Percentiles rank a stretch among this genome's conserved stretches.
These are phyloP conservation scores for Mizuhopecten yessoensis DNA, from an alignment of 1,140 invertebrate genomes.

Conservation along the genomic window DNA sequence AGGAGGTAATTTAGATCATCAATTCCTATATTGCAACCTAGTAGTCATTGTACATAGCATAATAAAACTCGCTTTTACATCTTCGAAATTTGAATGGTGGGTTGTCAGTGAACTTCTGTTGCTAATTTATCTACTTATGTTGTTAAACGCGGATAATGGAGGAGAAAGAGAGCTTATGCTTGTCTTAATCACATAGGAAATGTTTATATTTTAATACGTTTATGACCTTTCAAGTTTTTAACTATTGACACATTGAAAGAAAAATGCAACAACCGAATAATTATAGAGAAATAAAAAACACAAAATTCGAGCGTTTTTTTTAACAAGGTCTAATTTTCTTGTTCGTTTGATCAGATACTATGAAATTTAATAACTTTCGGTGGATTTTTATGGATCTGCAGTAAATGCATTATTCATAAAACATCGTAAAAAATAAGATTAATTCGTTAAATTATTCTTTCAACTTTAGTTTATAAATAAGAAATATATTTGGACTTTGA, in stretches of 20 bases:
- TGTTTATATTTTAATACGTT: background rate
- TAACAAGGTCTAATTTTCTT: background rate
- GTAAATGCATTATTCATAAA: background rate
- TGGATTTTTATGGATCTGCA: background rate
- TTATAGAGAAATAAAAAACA: background rate
- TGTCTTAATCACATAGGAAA: background rate
- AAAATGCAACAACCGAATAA: slow-evolving; percentile 2
- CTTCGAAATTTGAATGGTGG: background rate
- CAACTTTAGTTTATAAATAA: background rate
- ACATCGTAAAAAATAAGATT: background rate
- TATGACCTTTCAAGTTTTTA: slow-evolving; percentile 14
- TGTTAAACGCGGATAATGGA: background rate
- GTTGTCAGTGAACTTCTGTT: background rate
- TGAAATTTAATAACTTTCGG: background rate
- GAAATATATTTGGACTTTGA: background rate
- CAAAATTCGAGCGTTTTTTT: background rate
- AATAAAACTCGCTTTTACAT: background rate
- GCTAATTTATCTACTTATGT: background rate
- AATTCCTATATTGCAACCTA: background rate
- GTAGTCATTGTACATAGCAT: background rate
- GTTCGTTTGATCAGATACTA: background rate
- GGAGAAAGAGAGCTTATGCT: background rate
- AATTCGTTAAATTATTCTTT: background rate
- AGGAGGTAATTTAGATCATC: background rate
- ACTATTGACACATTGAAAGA: background rate